A percentile compares a stretch with the other conserved stretches of the same genome.
Evolutionary conservation across 2,888 invertebrate species (phyloP).

Genomic region (Globia sparganii): DNA sequence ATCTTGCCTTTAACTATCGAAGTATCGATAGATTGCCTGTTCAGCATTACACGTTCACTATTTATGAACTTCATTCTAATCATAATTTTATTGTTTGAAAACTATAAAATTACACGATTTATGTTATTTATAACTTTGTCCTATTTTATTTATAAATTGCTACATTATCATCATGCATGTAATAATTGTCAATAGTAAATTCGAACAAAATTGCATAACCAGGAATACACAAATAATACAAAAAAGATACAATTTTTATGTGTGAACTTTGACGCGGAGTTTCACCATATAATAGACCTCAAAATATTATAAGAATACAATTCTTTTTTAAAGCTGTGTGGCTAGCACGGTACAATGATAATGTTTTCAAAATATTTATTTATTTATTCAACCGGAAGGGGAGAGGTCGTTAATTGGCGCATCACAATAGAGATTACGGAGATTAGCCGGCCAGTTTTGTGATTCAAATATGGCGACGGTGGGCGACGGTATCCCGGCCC

Average conservation of each 20-base stretch:
- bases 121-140: conserved; percentile 58
- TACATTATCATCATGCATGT: conserved; percentile 23
- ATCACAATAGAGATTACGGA: conserved; percentile 88
- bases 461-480: conserved; percentile 85
- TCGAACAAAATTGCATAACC: conserved; percentile 17
- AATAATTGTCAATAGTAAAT: conserved; percentile 8
- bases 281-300: conserved; percentile 54
- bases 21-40: conserved; percentile 42
- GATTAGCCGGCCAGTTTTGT: conserved; percentile 87
- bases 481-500: conserved; percentile 83
- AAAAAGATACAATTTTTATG: conserved; percentile 39
- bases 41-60: conserved; percentile 8
- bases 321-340: conserved; percentile 66
- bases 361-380: conserved; percentile 86
- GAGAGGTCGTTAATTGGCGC: conserved; percentile 88
- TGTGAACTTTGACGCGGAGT: conserved; percentile 50
- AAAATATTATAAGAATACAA: conserved; percentile 70
- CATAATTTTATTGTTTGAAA: conserved; percentile 65
- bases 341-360: conserved; percentile 67
- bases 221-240: conserved; percentile 27
- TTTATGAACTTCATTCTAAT: conserved; percentile 63
- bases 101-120: conserved; percentile 59
- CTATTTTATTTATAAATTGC: conserved; percentile 56
- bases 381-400: conserved; percentile 89
- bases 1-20: neutral